Percentiles rank a stretch among this genome's conserved stretches.
These are phyloP conservation scores for Xenotilapia leptura DNA, from an alignment of 2,113 vertebrate genomes.

Conservation along the genomic window DNA sequence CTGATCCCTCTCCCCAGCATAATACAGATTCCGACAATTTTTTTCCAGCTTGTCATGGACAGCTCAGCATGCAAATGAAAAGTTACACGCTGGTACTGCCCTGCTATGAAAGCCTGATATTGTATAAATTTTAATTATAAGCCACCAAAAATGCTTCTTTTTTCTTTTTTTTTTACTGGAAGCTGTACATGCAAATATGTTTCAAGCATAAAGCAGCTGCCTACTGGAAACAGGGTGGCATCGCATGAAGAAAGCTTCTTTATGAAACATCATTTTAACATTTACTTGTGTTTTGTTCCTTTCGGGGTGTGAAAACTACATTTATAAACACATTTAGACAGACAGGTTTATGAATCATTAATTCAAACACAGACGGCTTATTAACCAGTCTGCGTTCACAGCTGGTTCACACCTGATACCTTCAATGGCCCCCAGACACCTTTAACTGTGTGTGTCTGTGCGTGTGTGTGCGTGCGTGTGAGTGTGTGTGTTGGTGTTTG, in stretches of 20 bases:
- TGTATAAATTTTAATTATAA: background rate
- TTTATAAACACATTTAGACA: constrained; percentile 12
- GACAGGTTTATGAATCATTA: constrained; percentile 63
- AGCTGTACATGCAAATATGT: background rate
- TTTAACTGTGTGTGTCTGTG: background rate
- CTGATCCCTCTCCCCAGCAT: background rate
- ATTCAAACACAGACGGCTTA: constrained; percentile 61
- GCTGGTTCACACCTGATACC: constrained; percentile 65
- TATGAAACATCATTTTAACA: background rate
- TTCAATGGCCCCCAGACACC: constrained; percentile 36
- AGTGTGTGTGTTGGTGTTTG: background rate
- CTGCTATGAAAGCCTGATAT: background rate
- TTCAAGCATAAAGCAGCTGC: background rate
- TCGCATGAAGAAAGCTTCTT: background rate
- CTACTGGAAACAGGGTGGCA: background rate
- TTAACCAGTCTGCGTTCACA: constrained; percentile 60
- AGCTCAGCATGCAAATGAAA: background rate
- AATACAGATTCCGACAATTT: background rate
- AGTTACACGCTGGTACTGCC: background rate
- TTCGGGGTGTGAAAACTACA: background rate
- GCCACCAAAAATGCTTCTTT: background rate
- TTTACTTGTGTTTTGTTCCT: background rate
- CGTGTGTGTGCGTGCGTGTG: background rate
- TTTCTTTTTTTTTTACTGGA: background rate
- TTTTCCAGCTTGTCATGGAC: background rate